Evolutionary conservation across 2,113 vertebrate genomes (phyloP).

Genomic region (Nyctereutes procyonoides): DNA sequence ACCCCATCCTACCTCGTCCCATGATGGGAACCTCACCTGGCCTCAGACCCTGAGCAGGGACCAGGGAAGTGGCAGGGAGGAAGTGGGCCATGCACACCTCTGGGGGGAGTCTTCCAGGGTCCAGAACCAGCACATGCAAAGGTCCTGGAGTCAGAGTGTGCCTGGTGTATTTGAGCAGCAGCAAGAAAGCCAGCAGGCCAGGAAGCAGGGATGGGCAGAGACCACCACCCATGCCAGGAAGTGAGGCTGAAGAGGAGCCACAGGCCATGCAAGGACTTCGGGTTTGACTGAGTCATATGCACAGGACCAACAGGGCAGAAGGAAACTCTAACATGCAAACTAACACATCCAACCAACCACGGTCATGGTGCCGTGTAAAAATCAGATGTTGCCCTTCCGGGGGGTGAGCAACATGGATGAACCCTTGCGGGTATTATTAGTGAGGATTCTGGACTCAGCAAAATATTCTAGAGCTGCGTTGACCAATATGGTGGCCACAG

Average conservation of each 20-base stretch:
- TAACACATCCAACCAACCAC: rapidly evolving
- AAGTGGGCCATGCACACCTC: rapidly evolving
- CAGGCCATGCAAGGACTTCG: rapidly evolving
- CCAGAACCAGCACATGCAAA: neutral
- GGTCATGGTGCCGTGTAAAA: rapidly evolving
- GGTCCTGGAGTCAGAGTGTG: rapidly evolving
- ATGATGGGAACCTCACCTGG: rapidly evolving
- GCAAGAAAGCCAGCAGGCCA: neutral
- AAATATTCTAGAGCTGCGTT: neutral
- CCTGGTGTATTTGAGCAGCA: neutral
- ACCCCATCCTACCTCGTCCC: no score
- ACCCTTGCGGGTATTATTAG: rapidly evolving
- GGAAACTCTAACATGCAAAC: neutral
- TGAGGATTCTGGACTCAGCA: neutral
- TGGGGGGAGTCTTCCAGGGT: neutral
- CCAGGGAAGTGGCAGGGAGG: neutral
- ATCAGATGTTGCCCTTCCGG: neutral
- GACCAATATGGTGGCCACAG: neutral
- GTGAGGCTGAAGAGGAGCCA: neutral
- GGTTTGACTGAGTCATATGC: neutral
- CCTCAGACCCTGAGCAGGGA: neutral
- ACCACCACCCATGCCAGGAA: neutral
- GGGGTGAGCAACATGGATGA: rapidly evolving
- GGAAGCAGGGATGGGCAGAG: neutral
- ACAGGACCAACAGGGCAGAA: neutral